Evolutionary conservation across 2,113 vertebrate genomes (phyloP).

Genomic region (Hippopotamus amphibius): DNA sequence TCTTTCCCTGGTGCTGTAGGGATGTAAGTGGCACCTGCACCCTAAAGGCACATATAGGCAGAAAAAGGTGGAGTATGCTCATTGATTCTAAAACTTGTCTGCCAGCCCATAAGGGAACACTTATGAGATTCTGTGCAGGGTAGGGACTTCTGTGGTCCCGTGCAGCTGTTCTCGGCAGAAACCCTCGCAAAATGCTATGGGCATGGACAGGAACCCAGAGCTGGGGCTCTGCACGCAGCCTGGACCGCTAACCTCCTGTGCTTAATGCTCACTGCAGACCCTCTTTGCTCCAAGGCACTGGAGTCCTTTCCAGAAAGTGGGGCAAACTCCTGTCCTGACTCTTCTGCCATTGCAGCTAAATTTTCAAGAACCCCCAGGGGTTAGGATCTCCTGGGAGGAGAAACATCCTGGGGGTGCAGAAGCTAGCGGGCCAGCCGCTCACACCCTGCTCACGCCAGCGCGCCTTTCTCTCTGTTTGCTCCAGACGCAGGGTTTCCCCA

Average conservation of each 20-base stretch:
- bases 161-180: background rate
- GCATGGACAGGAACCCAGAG: background rate
- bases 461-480: background rate
- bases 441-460: background rate
- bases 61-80: background rate
- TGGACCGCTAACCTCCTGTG: background rate
- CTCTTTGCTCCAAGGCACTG: background rate
- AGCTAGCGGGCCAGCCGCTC: background rate
- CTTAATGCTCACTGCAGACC: too few species aligned
- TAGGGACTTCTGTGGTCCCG: background rate
- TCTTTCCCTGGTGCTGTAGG: too few species aligned
- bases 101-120: background rate
- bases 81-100: background rate
- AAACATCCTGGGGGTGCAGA: background rate
- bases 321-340: background rate
- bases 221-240: background rate
- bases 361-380: background rate
- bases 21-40: background rate
- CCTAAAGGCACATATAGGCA: background rate
- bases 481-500: background rate
- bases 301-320: background rate
- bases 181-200: background rate
- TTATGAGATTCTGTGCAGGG: background rate
- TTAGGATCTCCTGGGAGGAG: background rate
- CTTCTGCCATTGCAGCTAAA: background rate